Conservation (phyloP, 2,113 vertebrate genomes). For the Ptilonorhynchus violaceus region DNA sequence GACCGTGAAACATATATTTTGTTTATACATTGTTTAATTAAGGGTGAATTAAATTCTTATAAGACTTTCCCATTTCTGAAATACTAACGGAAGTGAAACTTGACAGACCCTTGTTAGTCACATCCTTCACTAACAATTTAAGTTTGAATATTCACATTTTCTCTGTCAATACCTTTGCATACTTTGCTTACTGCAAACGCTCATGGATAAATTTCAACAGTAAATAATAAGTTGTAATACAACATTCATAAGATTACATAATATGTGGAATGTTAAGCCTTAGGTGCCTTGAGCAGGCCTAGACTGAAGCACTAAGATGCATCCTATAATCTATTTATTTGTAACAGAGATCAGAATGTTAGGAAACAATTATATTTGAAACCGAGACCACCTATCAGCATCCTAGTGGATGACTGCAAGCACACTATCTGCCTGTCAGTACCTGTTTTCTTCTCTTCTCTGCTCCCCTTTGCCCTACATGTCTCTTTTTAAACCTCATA, state of each 20-base stretch:
- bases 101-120: not conserved
- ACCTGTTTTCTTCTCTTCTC: not conserved
- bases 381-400: not conserved
- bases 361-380: not conserved
- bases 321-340: not conserved
- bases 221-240: not conserved
- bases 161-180: not conserved
- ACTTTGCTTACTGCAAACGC: not conserved
- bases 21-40: not conserved
- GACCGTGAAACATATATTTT: not conserved
- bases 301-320: not conserved
- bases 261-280: not conserved
- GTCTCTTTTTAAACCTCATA: constrained; percentile 1
- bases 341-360: not conserved
- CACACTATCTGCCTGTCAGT: not conserved
- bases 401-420: not conserved
- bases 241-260: not conserved
- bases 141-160: not conserved
- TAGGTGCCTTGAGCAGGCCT: not conserved
- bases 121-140: not conserved
- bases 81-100: not conserved
- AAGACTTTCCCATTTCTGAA: not conserved
- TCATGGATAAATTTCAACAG: not conserved
- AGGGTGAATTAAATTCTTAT: not conserved
- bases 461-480: not conserved